Percentiles rank a stretch among this genome's conserved stretches.
These are phyloP conservation scores for Oreochromis aureus DNA, from an alignment of 2,113 vertebrate genomes.

Conservation along the genomic window DNA sequence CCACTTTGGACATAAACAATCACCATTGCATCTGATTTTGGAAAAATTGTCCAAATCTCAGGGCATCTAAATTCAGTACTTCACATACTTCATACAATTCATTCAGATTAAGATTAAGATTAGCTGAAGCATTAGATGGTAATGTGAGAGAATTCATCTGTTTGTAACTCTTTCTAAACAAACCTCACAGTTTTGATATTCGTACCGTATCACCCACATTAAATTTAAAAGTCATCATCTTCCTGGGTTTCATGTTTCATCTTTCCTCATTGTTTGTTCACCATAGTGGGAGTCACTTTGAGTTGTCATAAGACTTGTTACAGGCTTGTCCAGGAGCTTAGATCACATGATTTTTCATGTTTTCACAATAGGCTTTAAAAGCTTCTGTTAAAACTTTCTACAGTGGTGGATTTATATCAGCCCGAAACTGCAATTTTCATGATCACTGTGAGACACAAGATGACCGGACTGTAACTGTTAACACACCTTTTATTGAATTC, in stretches of 20 bases:
- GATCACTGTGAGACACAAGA: not conserved
- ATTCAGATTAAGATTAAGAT: not conserved
- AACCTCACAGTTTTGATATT: not conserved
- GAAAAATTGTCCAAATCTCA: not conserved
- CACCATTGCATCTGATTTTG: not conserved
- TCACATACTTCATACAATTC: accelerated
- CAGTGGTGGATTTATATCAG: not conserved
- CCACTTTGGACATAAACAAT: not conserved
- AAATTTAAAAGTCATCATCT: not conserved
- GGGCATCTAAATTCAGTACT: not conserved
- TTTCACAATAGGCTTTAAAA: not conserved
- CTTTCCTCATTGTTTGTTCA: not conserved
- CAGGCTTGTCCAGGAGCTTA: not conserved
- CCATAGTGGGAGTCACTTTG: not conserved
- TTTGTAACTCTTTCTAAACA: not conserved
- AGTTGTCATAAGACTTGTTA: not conserved
- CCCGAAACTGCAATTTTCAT: not conserved
- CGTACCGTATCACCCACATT: not conserved
- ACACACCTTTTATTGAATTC: not conserved
- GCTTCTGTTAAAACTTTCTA: not conserved
- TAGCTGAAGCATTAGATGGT: not conserved
- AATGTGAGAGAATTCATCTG: not conserved
- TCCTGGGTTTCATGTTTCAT: not conserved
- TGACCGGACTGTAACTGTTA: not conserved
- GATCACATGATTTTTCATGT: accelerated